Percentiles rank a stretch among this genome's conserved stretches.
Conservation (phyloP, 2,797 vertebrate species). For the Pristis pectinata region DNA sequence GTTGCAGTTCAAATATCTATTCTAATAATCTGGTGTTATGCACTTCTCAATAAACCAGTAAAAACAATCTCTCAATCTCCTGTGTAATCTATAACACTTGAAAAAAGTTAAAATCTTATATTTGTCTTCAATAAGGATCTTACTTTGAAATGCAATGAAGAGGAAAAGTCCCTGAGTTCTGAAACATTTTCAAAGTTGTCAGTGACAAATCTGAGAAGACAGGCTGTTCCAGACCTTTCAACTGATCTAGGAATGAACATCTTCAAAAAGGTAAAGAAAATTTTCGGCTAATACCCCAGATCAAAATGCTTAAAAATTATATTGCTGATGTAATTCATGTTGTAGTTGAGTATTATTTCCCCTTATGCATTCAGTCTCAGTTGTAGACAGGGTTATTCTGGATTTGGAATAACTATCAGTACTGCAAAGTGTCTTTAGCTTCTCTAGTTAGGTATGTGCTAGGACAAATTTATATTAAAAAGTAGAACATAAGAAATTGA, state of each 20-base stretch:
- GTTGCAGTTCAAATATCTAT: too few relatives aligned
- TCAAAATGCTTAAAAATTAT: not conserved
- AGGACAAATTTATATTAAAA: not conserved
- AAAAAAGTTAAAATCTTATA: not conserved
- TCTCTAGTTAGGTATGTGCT: not conserved
- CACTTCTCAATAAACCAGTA: too few relatives aligned
- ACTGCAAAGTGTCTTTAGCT: not conserved
- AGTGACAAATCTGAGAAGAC: slow-evolving; percentile 82
- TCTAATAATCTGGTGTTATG: too few relatives aligned
- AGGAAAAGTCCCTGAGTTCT: slow-evolving; percentile 81
- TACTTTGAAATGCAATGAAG: slow-evolving; percentile 90
- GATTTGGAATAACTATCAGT: not conserved
- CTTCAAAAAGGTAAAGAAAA: slow-evolving; percentile 82
- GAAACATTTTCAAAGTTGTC: slow-evolving; percentile 92
- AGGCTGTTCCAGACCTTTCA: slow-evolving; percentile 89
- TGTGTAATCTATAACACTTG: too few relatives aligned
- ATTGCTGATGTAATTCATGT: not conserved
- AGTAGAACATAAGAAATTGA: too few relatives aligned
- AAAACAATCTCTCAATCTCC: too few relatives aligned
- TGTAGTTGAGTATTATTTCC: not conserved
- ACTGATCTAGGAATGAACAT: slow-evolving; percentile 92
- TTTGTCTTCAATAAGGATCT: slow-evolving; percentile 71
- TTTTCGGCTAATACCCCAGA: not conserved
- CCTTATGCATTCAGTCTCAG: not conserved
- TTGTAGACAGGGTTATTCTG: not conserved